These are phyloP conservation scores for Stegastes partitus DNA, from an alignment of 2,113 vertebrate species.

Conservation along the genomic window DNA sequence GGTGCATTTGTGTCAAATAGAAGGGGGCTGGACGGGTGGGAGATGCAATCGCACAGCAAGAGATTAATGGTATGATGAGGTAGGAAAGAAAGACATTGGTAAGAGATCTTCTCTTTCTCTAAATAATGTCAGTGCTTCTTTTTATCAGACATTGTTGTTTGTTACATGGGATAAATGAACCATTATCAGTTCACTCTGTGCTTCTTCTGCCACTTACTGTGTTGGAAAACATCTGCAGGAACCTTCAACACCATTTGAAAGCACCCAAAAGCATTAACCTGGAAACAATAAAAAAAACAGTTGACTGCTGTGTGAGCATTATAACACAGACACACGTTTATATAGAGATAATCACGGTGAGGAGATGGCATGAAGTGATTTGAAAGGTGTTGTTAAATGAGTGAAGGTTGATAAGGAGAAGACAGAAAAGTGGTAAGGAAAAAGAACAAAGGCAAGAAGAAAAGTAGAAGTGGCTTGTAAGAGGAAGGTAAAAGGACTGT, in stretches of 20 bases:
- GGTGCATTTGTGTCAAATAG: neutral
- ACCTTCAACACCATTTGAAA: neutral
- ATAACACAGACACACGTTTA: neutral
- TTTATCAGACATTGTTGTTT: too few species aligned
- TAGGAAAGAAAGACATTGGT: neutral
- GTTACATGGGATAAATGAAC: too few species aligned
- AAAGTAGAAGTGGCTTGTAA: neutral
- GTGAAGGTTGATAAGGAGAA: neutral
- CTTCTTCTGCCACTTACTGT: neutral
- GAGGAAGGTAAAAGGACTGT: neutral
- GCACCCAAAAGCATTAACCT: neutral
- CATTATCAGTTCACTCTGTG: neutral
- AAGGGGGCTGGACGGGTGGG: neutral
- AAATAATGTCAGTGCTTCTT: too few species aligned
- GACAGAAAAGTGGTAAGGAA: conserved; percentile 17
- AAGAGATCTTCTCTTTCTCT: too few species aligned
- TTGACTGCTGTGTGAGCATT: neutral
- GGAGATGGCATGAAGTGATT: neutral
- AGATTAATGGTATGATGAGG: conserved; percentile 23
- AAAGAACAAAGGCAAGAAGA: neutral
- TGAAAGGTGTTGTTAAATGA: neutral
- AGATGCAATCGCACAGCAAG: conserved; percentile 24
- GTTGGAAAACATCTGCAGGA: neutral
- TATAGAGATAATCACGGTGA: neutral
- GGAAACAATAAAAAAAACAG: neutral